Conservation (phyloP, 2,797 vertebrate genomes). For the Tapera naevia region DNA sequence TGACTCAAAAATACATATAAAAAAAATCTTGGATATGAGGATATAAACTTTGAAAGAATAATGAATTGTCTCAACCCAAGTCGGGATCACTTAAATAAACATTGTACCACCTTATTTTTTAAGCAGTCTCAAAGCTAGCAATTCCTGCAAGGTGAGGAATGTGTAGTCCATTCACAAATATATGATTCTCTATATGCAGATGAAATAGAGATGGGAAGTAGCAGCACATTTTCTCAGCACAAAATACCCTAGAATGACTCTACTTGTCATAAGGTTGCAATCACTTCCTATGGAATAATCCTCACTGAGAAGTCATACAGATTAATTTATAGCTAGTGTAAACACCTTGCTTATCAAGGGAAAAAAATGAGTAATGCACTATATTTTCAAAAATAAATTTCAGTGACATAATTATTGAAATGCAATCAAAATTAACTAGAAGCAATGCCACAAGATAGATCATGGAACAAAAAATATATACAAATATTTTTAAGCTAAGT, state of each 20-base stretch:
- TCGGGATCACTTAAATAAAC: neutral
- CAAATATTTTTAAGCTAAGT: neutral
- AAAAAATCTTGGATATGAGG: neutral
- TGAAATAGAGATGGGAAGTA: neutral
- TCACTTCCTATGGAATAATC: neutral
- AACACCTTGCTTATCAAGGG: neutral
- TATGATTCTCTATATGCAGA: neutral
- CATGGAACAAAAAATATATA: neutral
- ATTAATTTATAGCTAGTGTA: neutral
- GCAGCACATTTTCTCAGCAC: neutral
- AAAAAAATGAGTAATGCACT: neutral
- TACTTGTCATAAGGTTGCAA: neutral
- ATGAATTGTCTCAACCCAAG: neutral
- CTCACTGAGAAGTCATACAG: neutral
- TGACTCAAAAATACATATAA: neutral
- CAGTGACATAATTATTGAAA: neutral
- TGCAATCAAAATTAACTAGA: neutral
- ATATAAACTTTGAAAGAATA: neutral
- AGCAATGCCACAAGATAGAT: neutral
- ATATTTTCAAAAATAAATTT: neutral
- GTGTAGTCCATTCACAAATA: neutral
- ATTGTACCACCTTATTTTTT: neutral
- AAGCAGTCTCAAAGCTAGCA: neutral
- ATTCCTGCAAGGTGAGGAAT: neutral
- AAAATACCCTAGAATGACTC: neutral